A percentile compares a stretch with the other conserved stretches of the same genome.
These are phyloP conservation scores for Carassius carassius DNA, from an alignment of 2,113 vertebrate genomes.

Conservation along the genomic window DNA sequence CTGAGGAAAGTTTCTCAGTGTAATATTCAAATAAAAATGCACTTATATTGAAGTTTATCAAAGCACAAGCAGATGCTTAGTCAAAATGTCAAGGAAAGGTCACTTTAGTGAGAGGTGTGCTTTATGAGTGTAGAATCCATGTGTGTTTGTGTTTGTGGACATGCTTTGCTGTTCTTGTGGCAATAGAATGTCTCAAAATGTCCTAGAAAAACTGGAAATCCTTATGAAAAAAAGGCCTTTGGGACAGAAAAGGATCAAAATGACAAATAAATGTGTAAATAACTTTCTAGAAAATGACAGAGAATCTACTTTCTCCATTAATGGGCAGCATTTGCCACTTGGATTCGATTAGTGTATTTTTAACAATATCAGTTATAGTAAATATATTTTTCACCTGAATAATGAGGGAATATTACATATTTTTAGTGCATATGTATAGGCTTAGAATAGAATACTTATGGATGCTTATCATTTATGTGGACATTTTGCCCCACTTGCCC, in stretches of 20 bases:
- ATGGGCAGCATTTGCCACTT: no score
- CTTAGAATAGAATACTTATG: neutral
- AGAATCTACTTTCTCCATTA: neutral
- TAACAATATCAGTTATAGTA: neutral
- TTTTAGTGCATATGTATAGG: neutral
- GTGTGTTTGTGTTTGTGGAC: neutral
- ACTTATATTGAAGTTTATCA: neutral
- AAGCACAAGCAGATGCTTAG: neutral
- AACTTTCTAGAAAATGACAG: neutral
- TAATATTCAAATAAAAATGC: no score
- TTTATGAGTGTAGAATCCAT: neutral
- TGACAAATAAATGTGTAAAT: neutral
- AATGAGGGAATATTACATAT: no score
- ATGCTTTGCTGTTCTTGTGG: neutral
- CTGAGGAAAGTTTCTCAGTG: no score
- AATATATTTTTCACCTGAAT: no score
- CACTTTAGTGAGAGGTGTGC: neutral
- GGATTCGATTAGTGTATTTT: neutral
- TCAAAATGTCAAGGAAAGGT: conserved; percentile 41
- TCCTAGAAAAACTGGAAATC: neutral
- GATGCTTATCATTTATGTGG: neutral
- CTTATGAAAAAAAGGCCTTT: neutral
- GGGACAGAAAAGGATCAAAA: neutral
- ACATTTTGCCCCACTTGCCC: neutral
- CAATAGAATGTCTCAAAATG: neutral